These are phyloP conservation scores for Unio pictorum DNA, from an alignment of 2,888 invertebrate species.

Conservation along the genomic window DNA sequence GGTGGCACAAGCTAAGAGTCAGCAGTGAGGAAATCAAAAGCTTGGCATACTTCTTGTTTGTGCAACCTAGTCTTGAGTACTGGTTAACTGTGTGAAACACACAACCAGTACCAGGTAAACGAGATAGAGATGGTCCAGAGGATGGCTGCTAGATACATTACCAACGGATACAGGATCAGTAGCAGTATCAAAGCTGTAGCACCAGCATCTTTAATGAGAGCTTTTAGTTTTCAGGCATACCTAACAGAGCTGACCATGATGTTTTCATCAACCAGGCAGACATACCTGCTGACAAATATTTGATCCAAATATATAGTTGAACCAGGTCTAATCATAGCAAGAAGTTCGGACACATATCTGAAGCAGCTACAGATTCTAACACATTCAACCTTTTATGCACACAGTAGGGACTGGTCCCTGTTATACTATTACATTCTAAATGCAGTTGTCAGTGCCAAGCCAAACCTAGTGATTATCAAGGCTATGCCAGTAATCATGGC, in stretches of 20 bases:
- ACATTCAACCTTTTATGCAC: no score
- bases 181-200: slow-evolving; percentile 10
- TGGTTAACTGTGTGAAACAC: slow-evolving; percentile 1
- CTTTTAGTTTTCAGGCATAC: slow-evolving; percentile 1
- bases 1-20: not conserved
- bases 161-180: slow-evolving; percentile 8
- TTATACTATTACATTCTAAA: no score
- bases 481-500: no score
- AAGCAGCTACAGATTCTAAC: no score
- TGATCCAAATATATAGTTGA: no score
- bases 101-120: not conserved
- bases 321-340: no score
- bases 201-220: slow-evolving; percentile 6
- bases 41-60: not conserved
- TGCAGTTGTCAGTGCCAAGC: no score
- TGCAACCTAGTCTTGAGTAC: slow-evolving; percentile 1
- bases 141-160: slow-evolving; percentile 3
- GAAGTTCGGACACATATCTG: no score
- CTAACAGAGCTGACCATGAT: slow-evolving; percentile 9
- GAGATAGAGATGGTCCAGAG: slow-evolving; percentile 7
- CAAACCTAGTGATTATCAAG: no score
- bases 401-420: no score
- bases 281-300: not conserved
- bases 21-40: slow-evolving; percentile 3
- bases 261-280: slow-evolving; percentile 9